Base-by-base conservation (phyloP, 2,888 invertebrate genomes). In the Urechis unicinctus region DNA sequence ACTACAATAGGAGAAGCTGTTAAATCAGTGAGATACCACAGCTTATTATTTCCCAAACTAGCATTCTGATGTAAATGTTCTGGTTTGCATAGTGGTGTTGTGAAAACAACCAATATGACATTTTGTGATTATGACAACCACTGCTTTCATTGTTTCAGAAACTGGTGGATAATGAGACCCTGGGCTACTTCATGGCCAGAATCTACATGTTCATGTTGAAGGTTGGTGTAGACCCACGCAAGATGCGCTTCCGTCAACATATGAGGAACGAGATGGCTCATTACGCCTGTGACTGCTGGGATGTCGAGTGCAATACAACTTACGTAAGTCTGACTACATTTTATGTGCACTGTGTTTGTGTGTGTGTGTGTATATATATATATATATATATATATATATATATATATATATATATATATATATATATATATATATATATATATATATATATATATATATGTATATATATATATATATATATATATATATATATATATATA, bases 181-280 rank as follows among this genome's bases (percentile, higher is more conserved):
- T 99, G 26, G 98, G 93, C 0, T 99, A 98, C 75, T 99, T 94
- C 77, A 91, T 99, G 87, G 94, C 91, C 0, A 84, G 96, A 68
- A 97, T 97, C 68, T 88, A 94, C 72, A 80, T 85, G 71, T 99
- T 94, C 78, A 80, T 99, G 69, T 71, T 88, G 47, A 88, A 87
- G 72, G 77, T 92, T 61, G 98, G 98, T 45, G 86, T 99, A 53
- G 89, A 93, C 70, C 82, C 88, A 0, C 84, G 85, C 49, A 87
- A 88, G 68, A 79, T 99, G 53, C 85, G 98, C 44, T 99, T 99
- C 81, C 85, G 98, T 30, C 98, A 99, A 75, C 98, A 99, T 75
- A 91, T 99, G 91, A 83, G 88, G 59, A 99, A 98, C 80, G 98
- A 99, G 81, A 99, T 99, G 98, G 98, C 98, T 63, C 98, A 99